Conservation (phyloP, 2,888 invertebrate genomes). For the Drosophila paramelanica region DNA sequence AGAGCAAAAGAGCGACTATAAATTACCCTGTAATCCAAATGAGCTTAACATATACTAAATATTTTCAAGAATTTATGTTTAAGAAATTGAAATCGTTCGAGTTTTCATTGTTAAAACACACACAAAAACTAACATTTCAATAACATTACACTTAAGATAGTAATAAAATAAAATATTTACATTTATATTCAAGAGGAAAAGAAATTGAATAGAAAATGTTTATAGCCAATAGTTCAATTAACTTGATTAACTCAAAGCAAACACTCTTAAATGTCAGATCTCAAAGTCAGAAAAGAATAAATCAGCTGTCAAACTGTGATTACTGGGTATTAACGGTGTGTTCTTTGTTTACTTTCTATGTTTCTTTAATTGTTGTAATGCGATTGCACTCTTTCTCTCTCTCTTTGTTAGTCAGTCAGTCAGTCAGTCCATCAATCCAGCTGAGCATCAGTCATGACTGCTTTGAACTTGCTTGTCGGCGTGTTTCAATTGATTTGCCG, state of each 20-base stretch:
- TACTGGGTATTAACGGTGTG: slow-evolving; percentile 15
- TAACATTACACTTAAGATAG: too few species aligned
- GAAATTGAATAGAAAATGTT: too few species aligned
- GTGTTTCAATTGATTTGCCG: slow-evolving; percentile 35
- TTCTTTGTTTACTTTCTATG: not conserved
- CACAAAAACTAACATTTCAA: too few species aligned
- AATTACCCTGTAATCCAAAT: slow-evolving; percentile 13
- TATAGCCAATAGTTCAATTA: too few species aligned
- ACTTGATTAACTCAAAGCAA: too few species aligned
- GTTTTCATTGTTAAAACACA: too few species aligned
- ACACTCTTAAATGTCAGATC: not conserved
- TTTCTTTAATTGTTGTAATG: slow-evolving; percentile 63
- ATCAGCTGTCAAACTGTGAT: not conserved
- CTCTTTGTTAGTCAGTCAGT: not conserved
- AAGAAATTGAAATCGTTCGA: too few species aligned
- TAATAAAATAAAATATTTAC: too few species aligned
- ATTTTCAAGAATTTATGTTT: too few species aligned
- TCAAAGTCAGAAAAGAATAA: not conserved
- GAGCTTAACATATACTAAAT: too few species aligned
- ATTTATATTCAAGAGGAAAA: too few species aligned
- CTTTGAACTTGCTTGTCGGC: slow-evolving; percentile 36
- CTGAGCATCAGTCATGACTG: slow-evolving; percentile 31
- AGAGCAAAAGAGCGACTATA: not conserved
- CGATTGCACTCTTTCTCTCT: slow-evolving; percentile 39
- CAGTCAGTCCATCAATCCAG: slow-evolving; percentile 31